phyloP scores from a whole-genome alignment of 2,888 invertebrate species.

The Pseudococcus jackbeardsleyi region DNA sequence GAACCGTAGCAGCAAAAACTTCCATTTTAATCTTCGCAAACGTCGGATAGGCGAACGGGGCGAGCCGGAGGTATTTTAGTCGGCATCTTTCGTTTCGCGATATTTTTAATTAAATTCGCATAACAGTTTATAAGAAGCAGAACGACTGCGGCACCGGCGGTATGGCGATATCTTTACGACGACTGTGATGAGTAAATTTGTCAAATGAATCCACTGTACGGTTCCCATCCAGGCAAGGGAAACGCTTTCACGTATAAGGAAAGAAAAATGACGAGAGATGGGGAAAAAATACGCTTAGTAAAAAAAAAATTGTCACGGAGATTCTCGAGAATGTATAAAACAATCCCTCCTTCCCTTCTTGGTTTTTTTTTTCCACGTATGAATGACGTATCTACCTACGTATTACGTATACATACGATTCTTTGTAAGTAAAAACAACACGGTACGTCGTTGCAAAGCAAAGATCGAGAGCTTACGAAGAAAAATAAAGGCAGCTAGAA shows the following conservation, averaged over 20 bases:
- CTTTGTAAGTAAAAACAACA: not conserved
- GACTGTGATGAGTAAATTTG: constrained; percentile 3
- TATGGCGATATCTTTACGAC: not conserved
- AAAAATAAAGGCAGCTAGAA: not conserved
- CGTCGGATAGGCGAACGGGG: not conserved
- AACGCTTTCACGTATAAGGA: not conserved
- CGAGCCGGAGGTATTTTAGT: not conserved
- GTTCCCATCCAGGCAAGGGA: not conserved
- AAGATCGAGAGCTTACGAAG: not conserved
- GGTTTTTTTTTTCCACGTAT: not conserved
- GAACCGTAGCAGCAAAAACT: not conserved
- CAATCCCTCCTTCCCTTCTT: not conserved
- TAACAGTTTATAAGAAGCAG: not conserved
- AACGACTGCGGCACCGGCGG: not conserved
- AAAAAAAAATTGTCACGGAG: not conserved
- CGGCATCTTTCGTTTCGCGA: constrained; percentile 4
- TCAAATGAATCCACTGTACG: not conserved
- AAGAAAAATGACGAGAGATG: too few species aligned
- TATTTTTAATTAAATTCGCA: constrained; percentile 46
- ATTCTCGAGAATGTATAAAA: not conserved
- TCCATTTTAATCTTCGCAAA: constrained; percentile 9
- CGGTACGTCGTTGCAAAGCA: not conserved
- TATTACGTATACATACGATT: not conserved
- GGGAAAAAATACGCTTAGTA: not conserved
- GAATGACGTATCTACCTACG: not conserved